These are phyloP conservation scores for Peromyscus californicus DNA, from an alignment of 2,113 vertebrate genomes.

Conservation along the genomic window DNA sequence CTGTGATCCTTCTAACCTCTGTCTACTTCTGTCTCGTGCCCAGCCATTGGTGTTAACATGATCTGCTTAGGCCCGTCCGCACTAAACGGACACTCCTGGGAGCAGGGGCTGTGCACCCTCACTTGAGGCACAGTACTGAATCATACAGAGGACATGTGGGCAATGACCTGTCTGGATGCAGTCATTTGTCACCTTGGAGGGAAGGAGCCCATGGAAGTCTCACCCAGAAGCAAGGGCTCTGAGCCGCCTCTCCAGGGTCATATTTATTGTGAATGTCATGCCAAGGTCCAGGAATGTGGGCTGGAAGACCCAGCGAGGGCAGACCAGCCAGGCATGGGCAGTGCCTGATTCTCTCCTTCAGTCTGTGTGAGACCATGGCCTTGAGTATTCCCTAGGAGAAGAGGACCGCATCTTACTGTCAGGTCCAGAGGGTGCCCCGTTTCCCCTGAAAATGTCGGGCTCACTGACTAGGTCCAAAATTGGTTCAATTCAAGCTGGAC, in stretches of 20 bases:
- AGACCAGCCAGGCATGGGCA: neutral
- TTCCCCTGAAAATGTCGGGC: neutral
- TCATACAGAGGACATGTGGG: neutral
- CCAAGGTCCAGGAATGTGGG: neutral
- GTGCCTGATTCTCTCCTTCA: neutral
- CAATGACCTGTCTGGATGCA: neutral
- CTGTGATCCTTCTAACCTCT: neutral
- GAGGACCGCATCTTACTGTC: neutral
- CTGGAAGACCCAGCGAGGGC: neutral
- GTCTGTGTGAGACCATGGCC: neutral
- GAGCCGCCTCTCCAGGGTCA: neutral
- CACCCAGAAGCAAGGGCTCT: neutral
- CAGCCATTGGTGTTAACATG: too few relatives aligned
- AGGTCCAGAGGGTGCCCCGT: neutral
- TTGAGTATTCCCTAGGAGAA: neutral
- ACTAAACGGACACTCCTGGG: too few relatives aligned
- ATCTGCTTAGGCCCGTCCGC: neutral
- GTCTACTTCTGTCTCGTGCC: neutral
- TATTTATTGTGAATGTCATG: neutral
- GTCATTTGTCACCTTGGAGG: neutral
- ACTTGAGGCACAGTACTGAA: neutral
- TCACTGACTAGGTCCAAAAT: neutral
- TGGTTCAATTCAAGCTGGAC: neutral
- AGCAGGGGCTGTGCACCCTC: neutral
- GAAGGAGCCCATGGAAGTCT: neutral